phyloP scores from a whole-genome alignment of 2,797 vertebrate species.

The Clangula hyemalis region DNA sequence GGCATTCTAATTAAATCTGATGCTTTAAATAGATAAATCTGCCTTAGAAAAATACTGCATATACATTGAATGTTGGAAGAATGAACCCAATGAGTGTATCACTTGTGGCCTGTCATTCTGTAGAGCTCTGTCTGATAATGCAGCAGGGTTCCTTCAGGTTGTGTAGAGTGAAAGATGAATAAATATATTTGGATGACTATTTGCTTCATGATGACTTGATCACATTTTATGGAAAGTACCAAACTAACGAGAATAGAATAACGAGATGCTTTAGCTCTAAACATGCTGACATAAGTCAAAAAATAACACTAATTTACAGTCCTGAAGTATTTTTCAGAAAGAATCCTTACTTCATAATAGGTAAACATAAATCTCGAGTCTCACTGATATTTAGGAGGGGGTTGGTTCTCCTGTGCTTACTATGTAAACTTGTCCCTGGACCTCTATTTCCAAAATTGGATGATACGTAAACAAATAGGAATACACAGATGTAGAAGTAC shows the following conservation, averaged over 20 bases:
- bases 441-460: neutral
- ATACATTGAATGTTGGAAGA: neutral
- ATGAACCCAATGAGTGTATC: neutral
- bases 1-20: neutral
- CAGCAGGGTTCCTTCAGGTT: neutral
- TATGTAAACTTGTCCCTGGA: neutral
- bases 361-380: neutral
- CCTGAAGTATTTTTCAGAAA: neutral
- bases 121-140: neutral
- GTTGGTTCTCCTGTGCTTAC: neutral
- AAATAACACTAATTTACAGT: neutral
- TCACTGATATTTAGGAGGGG: neutral
- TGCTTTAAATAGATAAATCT: neutral
- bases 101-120: neutral
- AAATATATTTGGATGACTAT: neutral
- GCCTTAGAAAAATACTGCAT: neutral
- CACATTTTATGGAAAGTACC: neutral
- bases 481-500: neutral
- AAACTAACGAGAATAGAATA: neutral
- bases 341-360: neutral
- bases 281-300: neutral
- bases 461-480: neutral
- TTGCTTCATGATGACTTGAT: neutral
- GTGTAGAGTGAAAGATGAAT: neutral
- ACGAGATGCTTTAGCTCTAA: neutral